These are phyloP conservation scores for Terrapene triunguis DNA, from an alignment of 2,113 vertebrate species.

Conservation along the genomic window DNA sequence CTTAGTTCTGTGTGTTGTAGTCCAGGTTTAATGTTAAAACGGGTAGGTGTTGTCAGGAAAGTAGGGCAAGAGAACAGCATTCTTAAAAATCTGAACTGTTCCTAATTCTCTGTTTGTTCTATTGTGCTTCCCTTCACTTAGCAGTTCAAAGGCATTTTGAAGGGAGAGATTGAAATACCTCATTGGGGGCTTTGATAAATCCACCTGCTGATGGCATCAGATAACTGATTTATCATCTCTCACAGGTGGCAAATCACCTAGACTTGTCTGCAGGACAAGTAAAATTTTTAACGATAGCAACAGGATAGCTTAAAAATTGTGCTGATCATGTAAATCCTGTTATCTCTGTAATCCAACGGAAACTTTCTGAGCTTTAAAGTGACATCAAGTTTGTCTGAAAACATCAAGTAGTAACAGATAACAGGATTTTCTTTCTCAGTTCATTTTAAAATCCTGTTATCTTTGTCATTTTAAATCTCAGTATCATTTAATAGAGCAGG, in stretches of 20 bases:
- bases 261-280: slow-evolving; percentile 64
- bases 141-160: slow-evolving; percentile 22
- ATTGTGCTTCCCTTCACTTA: background rate
- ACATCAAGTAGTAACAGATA: slow-evolving; percentile 27
- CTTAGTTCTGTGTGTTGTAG: background rate
- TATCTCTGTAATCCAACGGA: slow-evolving; percentile 37
- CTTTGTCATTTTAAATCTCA: background rate
- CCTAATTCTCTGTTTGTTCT: background rate
- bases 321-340: slow-evolving; percentile 62
- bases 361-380: slow-evolving; percentile 34
- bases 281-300: slow-evolving; percentile 47
- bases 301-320: slow-evolving; percentile 49
- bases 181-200: slow-evolving; percentile 48
- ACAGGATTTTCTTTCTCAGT: background rate
- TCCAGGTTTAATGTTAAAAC: background rate
- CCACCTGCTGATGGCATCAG: slow-evolving; percentile 43
- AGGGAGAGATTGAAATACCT: background rate
- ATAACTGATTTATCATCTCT: slow-evolving; percentile 61
- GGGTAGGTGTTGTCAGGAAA: background rate
- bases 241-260: slow-evolving; percentile 59
- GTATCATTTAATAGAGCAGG: background rate
- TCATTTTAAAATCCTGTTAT: slow-evolving; percentile 51
- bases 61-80: slow-evolving; percentile 9
- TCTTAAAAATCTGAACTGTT: background rate
- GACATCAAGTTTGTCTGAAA: background rate